phyloP scores from a whole-genome alignment of 2,888 invertebrate species.

The Anarsia innoxiella region DNA sequence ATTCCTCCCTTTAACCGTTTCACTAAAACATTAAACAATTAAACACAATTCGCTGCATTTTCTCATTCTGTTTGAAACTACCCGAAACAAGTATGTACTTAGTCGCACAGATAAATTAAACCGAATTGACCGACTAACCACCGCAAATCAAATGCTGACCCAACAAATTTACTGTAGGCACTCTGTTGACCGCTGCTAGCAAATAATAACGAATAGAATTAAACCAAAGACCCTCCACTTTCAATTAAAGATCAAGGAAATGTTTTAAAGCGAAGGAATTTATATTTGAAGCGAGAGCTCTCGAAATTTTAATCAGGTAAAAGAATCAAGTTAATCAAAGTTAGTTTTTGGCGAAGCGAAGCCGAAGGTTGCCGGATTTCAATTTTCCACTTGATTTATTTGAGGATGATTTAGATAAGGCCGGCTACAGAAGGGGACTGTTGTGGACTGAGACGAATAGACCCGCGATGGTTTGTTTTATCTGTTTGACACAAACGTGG shows the following conservation, averaged over 20 bases:
- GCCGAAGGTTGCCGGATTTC: constrained; percentile 37
- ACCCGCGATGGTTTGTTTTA: constrained; percentile 10
- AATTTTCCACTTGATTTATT: constrained; percentile 68
- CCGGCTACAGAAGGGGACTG: constrained; percentile 19
- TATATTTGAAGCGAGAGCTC: constrained; percentile 11
- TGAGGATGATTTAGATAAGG: constrained; percentile 49
- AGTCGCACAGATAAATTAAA: no score
- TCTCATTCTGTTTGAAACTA: no score
- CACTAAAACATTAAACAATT: no score
- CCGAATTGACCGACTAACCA: no score
- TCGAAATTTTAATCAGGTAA: constrained; percentile 41
- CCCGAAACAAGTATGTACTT: no score
- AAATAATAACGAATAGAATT: neutral
- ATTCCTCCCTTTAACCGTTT: no score
- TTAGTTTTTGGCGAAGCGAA: constrained; percentile 39
- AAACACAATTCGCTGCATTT: no score
- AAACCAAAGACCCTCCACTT: constrained; percentile 1
- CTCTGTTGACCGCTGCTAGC: no score
- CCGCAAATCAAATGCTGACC: neutral
- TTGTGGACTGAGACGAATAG: constrained; percentile 22
- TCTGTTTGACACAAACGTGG: neutral
- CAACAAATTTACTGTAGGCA: no score
- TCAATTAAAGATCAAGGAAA: constrained; percentile 8
- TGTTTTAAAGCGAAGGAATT: constrained; percentile 9
- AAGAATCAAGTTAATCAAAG: constrained; percentile 48